Evolutionary conservation across 2,797 vertebrate genomes (phyloP), one percentile per base, ranked within the genome.

Genomic region (Thaleichthys pacificus): DNA sequence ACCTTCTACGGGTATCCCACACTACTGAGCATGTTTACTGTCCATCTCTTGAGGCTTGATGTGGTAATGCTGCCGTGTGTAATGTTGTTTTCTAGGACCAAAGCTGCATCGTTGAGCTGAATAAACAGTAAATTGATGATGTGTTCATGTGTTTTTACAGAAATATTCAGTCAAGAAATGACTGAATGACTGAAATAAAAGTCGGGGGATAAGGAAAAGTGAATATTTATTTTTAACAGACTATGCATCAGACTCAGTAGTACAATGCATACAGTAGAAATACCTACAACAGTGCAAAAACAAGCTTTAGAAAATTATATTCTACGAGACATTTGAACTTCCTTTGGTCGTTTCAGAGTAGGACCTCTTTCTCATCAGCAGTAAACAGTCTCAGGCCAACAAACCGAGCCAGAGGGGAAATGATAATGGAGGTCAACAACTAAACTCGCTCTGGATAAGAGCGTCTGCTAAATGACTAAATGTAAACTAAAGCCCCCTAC

Each of bases 71-170:
- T 47, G 11, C 28, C 28, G 0, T 47, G 2, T 47, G 42, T 47
- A 12, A 47, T 68, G 49, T 65, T 28, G 58, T 12, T 38, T 30
- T 75, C 26, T 35, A 89, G 85, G 86, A 70, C 76, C 73, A 3
- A 49, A 30, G 47, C n/a, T 4, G 65, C 74, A 77, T 0, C 5
- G 8, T 17, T 63, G 56, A 76, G 17, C 51, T 26, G 70, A 14
- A 0, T 72, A 91, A 89, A 88, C 87, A 90, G 86, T 57, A 72
- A 24, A 47, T 5, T 51, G 22, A 21, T 4, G 28, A 28, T 28
- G 17, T 15, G 12, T 19, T 70, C 0, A 30, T 61, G 1, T 24
- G 11, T 56, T 62, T 28, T 71, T 35, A 17, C 49, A 35, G 22
- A n/a, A 56, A 30, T 30, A 30, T 30, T 30, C 28, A 30, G 28